A percentile compares a stretch with the other conserved stretches of the same genome.
These are phyloP conservation scores for Stenchaetothrips biformis DNA, from an alignment of 2,888 invertebrate genomes.

Conservation along the genomic window DNA sequence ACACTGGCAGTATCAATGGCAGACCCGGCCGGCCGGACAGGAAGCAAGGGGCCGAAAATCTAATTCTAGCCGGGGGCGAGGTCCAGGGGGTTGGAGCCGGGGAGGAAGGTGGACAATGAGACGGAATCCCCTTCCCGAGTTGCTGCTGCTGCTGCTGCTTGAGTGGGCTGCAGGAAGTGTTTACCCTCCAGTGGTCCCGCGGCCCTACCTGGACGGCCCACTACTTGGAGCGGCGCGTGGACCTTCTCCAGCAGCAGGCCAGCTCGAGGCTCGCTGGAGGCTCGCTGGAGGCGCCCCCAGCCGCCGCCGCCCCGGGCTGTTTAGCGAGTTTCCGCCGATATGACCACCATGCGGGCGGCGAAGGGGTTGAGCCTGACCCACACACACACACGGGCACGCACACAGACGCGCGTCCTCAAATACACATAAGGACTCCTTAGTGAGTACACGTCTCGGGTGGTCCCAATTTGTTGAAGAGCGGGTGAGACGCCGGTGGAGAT, in stretches of 20 bases:
- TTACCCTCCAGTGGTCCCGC: constrained; percentile 13
- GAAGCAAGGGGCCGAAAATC: constrained; percentile 15
- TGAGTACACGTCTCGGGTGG: not conserved
- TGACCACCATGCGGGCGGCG: constrained; percentile 13
- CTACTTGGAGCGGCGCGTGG: not conserved
- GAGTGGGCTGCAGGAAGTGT: not conserved
- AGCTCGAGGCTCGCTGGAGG: not conserved
- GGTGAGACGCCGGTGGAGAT: too few species aligned
- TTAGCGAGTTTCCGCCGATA: constrained; percentile 16
- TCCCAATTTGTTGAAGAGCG: not conserved
- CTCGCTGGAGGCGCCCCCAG: not conserved
- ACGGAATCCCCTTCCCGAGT: not conserved
- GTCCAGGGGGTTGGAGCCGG: too few species aligned
- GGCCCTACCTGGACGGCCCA: constrained; percentile 8
- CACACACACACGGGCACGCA: not conserved
- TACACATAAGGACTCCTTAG: not conserved
- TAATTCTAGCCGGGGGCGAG: constrained; percentile 20
- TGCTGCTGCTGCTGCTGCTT: not conserved
- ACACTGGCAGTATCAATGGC: not conserved
- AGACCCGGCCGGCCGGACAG: not conserved
- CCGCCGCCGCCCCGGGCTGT: not conserved
- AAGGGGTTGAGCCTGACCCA: not conserved
- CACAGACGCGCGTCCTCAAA: not conserved
- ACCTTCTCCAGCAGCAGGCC: too few species aligned
- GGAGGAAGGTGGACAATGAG: constrained; percentile 11